Base-by-base conservation (phyloP, 2,113 vertebrate species). In the Colaptes auratus region DNA sequence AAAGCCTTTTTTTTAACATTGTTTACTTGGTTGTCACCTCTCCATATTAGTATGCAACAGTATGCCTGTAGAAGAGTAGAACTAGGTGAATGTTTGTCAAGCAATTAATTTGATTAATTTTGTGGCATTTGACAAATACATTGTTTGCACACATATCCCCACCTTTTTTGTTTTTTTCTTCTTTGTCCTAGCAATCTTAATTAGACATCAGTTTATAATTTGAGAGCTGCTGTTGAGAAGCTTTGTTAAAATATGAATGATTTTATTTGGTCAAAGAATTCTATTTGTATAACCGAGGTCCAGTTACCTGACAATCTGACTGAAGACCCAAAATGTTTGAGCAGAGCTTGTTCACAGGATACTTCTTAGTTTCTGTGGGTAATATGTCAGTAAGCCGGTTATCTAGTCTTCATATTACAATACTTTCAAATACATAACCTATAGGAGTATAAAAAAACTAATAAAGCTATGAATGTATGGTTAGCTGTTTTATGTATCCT, bases 401-500 rank as follows among this genome's bases (percentile, higher is more conserved):
- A 50, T 89, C 65, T 94, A 53, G 15, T 95, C 55, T 83, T 78
- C 70, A 36, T 82, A 30, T 71, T 89, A n/a, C 4, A 6, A 21
- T 83, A 71, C 46, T 82, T 84, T 94, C 73, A 94, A 95, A 67
- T 76, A 92, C 76, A 71, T 82, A 86, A 87, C 28, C 74, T 85
- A 72, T 89, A 93, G 78, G 59, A 95, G 88, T 71, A 85, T 95
- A 81, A 89, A 82, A 67, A 67, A 90, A 90, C n/a, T 72, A 86
- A 88, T 89, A 89, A 88, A 95, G 53, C 66, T 74, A 95, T 88
- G 93, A 96, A 90, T 89, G 65, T 91, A 88, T 87, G 78, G 93
- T 74, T 96, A 86, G 12, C 44, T 92, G 67, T 88, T 92, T 90
- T 97, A 90, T 97, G 79, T 95, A 92, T 88, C 60, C 84, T 80